Evolutionary conservation across 2,888 invertebrate genomes (phyloP), one percentile per base, ranked within the genome.

Genomic region (Athrips mouffetella): DNA sequence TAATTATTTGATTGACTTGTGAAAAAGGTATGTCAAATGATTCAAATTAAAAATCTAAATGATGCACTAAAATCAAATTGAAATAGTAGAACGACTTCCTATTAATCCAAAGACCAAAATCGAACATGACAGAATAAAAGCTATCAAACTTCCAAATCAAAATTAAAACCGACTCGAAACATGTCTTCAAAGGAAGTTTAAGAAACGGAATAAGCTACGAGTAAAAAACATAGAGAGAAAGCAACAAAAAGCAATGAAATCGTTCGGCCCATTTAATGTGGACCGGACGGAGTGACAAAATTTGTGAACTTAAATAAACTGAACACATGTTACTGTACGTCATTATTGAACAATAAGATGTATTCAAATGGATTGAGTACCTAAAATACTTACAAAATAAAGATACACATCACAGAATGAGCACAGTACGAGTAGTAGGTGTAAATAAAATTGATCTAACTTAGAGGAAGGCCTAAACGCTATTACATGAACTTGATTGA

Each of bases 261-360:
- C 70, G 78, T 75, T 71, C 88, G 88, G 88, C 76, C 84, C 88
- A 88, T 88, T 88, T 87, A 86, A 79, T 71, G 71, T 75, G 76
- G 71, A 85, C 88, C 87, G 88, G 88, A 88, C 88, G 87, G 79
- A 77, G 79, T 80, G 80, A 87, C 88, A 86, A 88, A 86, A 87
- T 81, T 86, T 80, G 70, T 66, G 71, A 69, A 77, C 86, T 86
- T 85, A 88, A 87, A 87, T 87, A 86, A 83, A 80, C 83, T 68
- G 71, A 75, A 75, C 88, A 88, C 81, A 86, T 87, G 86, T 79
- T 80, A 62, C 67, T 73, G 70, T 62, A 70, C 73, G 79, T 87
- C 84, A 82, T 62, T 54, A 15, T 13, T 10, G 18, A 47, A 50
- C 50, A 50, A 50, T 50, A n/a, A 18, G 37, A 30, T 39, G 21